A percentile compares a stretch with the other conserved stretches of the same genome.
These are phyloP conservation scores for Tillus elongatus DNA, from an alignment of 2,888 invertebrate species.

Conservation along the genomic window DNA sequence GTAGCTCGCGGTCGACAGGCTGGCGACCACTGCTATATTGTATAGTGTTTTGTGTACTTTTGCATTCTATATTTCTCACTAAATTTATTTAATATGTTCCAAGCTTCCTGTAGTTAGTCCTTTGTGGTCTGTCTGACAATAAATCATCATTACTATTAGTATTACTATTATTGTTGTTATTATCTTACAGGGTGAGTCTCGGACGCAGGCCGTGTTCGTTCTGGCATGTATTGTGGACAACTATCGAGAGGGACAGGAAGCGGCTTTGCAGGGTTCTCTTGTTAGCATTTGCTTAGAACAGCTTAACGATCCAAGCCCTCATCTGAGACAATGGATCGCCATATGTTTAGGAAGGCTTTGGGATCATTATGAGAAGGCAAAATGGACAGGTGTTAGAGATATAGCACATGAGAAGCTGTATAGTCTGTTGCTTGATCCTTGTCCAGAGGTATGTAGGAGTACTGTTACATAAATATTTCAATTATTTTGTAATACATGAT, in stretches of 20 bases:
- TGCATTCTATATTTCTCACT: no score
- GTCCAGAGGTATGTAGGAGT: conserved; percentile 64
- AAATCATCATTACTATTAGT: conserved; percentile 10
- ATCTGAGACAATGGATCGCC: conserved; percentile 79
- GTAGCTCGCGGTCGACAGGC: no score
- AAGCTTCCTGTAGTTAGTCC: no score
- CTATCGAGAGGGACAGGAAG: conserved; percentile 81
- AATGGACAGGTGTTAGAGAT: conserved; percentile 94
- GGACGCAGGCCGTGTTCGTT: conserved; percentile 92
- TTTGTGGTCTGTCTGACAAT: not conserved
- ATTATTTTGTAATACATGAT: no score
- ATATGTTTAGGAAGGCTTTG: conserved; percentile 86
- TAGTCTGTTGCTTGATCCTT: conserved; percentile 65
- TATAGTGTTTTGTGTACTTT: no score
- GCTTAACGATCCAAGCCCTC: conserved; percentile 58
- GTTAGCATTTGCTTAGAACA: conserved; percentile 90
- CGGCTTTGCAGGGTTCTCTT: conserved; percentile 79
- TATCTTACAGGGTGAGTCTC: conserved; percentile 59
- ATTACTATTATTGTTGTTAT: conserved; percentile 10
- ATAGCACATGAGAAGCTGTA: conserved; percentile 94
- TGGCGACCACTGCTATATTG: no score
- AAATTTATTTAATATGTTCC: no score
- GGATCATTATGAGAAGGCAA: conserved; percentile 78
- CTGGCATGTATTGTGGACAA: conserved; percentile 88
- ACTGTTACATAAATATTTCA: no score